Percentiles rank a stretch among this genome's conserved stretches.
These are phyloP conservation scores for Ptychadena robeensis DNA, from an alignment of 2,797 vertebrate genomes.

Conservation along the genomic window DNA sequence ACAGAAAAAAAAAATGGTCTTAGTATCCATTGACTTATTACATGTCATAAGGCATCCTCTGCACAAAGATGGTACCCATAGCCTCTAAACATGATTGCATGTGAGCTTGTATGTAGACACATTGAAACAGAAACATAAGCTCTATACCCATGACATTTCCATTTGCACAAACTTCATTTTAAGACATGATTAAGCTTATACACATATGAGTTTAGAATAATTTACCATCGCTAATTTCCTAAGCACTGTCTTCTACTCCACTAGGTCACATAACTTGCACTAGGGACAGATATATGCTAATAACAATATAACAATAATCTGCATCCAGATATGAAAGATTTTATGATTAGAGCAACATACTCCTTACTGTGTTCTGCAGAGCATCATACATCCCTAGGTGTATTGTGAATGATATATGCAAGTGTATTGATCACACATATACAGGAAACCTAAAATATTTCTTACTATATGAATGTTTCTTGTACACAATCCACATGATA, in stretches of 20 bases:
- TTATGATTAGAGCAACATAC: background rate
- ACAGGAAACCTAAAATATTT: background rate
- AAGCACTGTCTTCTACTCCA: background rate
- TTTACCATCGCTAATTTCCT: conserved; percentile 1
- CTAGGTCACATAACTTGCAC: background rate
- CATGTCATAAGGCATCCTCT: background rate
- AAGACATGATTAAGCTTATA: background rate
- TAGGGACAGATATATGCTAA: background rate
- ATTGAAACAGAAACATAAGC: background rate
- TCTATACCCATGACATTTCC: background rate
- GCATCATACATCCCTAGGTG: background rate
- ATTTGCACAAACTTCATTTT: background rate
- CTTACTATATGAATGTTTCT: background rate
- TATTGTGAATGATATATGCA: background rate
- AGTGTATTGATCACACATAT: background rate
- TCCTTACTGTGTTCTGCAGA: background rate
- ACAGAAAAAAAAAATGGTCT: conserved; percentile 60
- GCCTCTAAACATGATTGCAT: background rate
- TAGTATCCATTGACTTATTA: conserved; percentile 15
- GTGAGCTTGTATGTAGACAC: background rate
- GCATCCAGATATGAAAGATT: background rate
- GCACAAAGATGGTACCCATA: background rate
- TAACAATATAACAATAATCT: background rate
- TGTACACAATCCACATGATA: background rate
- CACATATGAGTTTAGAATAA: background rate